These are phyloP conservation scores for Pterostichus niger DNA, from an alignment of 2,888 invertebrate genomes.

Conservation along the genomic window DNA sequence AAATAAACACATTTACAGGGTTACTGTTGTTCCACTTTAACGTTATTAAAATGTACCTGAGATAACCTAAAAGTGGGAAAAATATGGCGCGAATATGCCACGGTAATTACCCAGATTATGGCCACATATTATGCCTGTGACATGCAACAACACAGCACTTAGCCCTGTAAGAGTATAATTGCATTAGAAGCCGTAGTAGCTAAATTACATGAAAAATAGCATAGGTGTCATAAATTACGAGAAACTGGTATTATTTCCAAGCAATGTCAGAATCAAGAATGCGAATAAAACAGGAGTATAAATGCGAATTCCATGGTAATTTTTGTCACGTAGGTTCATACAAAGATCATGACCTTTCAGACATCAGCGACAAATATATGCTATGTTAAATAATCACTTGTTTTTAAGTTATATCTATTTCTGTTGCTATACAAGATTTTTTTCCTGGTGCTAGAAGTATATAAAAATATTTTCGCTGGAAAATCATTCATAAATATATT, in stretches of 20 bases:
- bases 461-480: background rate
- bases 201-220: slow-evolving; percentile 43
- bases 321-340: slow-evolving; percentile 4
- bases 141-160: slow-evolving; percentile 39
- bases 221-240: slow-evolving; percentile 20
- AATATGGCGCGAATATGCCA: slow-evolving; percentile 15
- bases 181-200: slow-evolving; percentile 42
- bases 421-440: slow-evolving; percentile 15
- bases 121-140: slow-evolving; percentile 32
- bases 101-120: slow-evolving; percentile 42
- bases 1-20: slow-evolving; percentile 25
- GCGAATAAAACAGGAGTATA: background rate
- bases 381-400: slow-evolving; percentile 21
- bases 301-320: slow-evolving; percentile 41
- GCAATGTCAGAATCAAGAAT: slow-evolving; percentile 1
- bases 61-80: slow-evolving; percentile 42
- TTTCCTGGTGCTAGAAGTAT: background rate
- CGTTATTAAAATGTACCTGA: slow-evolving; percentile 43
- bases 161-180: slow-evolving; percentile 27
- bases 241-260: slow-evolving; percentile 26
- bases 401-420: background rate
- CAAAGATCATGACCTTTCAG: slow-evolving; percentile 14
- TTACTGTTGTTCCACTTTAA: slow-evolving; percentile 33
- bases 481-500: no score
- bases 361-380: slow-evolving; percentile 1